Percentiles rank a stretch among this genome's conserved stretches.
These are phyloP conservation scores for Lepus townsendii DNA, from an alignment of 2,797 vertebrate species.

Conservation along the genomic window DNA sequence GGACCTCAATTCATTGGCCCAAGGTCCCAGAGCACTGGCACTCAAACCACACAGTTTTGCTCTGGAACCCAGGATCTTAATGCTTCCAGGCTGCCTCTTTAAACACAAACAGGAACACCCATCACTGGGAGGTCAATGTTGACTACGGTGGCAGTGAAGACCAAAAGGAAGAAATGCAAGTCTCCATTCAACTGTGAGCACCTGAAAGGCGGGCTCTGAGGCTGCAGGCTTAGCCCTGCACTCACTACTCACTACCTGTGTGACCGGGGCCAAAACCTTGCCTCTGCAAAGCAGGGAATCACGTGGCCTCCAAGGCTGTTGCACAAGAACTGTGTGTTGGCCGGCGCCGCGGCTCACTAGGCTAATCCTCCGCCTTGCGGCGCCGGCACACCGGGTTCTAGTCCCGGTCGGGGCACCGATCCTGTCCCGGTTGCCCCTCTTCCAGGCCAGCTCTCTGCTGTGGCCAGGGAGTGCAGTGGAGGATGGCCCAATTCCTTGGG, in stretches of 20 bases:
- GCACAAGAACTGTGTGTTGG: no score
- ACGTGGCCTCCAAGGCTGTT: no score
- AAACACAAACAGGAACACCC: background rate
- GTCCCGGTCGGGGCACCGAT: no score
- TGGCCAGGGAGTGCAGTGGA: no score
- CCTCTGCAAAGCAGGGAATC: background rate
- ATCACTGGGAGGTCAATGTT: background rate
- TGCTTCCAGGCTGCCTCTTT: background rate
- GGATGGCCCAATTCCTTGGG: no score
- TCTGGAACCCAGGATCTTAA: background rate
- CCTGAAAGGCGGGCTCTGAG: background rate
- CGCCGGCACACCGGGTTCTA: no score
- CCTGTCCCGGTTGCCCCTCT: no score
- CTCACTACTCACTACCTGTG: background rate
- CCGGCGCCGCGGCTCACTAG: no score
- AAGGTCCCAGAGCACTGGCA: background rate
- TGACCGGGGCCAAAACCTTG: background rate
- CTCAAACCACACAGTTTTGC: background rate
- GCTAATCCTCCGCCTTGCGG: no score
- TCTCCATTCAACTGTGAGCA: background rate
- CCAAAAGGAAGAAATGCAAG: background rate
- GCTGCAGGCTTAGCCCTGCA: background rate
- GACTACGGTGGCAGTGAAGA: background rate
- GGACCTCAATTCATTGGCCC: background rate
- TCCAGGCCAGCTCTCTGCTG: no score